Base-by-base conservation (phyloP, 2,113 vertebrate genomes). In the Calyptomena viridis region DNA sequence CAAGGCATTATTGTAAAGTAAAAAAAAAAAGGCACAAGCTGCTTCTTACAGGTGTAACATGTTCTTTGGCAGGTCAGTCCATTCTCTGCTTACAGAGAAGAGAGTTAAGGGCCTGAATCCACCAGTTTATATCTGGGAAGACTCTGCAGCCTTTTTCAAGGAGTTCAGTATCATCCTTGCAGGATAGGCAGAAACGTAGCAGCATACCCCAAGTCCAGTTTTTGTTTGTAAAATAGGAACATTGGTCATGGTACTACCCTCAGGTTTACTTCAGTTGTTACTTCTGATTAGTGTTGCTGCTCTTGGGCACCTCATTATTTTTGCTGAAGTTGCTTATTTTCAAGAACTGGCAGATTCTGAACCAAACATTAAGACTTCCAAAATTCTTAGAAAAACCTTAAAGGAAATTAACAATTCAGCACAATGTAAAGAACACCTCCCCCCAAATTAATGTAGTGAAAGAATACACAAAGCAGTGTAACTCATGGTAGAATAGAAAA, bases 111-210 rank as follows among this genome's bases (percentile, higher is more conserved):
- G 52, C 16, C 33, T 62, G 58, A 83, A 56, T 6, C 21, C n/a
- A 37, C 5, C 46, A 64, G 53, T 19, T n/a, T 1, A 0, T 31
- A 44, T 8, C 60, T 13, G 24, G 44, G 33, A 14, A 42, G 20
- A 44, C 7, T 42, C 14, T 42, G 64, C 22, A 46, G 78, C n/a
- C 49, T 40, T 56, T 37, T 33, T 47, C 59, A 40, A 35, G 5
- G 21, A 12, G 37, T 9, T 23, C 24, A 42, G 22, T 5, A 33
- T 21, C 47, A 66, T 8, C 31, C 27, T 30, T 69, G 46, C 67
- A 89, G 2, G 12, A 75, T 15, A 69, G n/a, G 37, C 62, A 56
- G 6, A 52, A 42, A 67, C n/a, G 33, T 2, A 66, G 31, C 30
- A 71, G 10, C n/a, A 62, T 3, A 33, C 3, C 37, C 46, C 6